Evolutionary conservation across 2,888 invertebrate genomes (phyloP).

Genomic region (Macrostomum cliftonense): DNA sequence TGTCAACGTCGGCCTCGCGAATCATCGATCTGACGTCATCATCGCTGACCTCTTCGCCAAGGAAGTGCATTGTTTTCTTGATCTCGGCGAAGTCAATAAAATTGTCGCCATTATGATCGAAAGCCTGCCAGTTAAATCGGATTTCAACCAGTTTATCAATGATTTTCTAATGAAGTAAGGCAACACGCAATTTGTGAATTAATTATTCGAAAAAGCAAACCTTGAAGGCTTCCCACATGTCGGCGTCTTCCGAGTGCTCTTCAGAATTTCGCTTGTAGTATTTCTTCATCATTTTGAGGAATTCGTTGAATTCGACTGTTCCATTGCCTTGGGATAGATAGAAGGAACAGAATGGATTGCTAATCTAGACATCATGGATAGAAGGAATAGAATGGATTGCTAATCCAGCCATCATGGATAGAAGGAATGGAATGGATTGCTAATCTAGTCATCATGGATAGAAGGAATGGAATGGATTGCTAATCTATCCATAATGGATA

Average conservation of each 20-base stretch:
- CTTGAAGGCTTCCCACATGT: conserved; percentile 8
- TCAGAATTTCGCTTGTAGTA: conserved; percentile 2
- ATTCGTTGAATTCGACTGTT: conserved; percentile 10
- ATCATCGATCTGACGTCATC: conserved; percentile 10
- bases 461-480: neutral
- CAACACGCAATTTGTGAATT: neutral
- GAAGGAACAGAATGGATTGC: neutral
- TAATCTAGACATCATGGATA: too few species aligned
- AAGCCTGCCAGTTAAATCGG: conserved; percentile 2
- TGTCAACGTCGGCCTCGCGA: conserved; percentile 7
- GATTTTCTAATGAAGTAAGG: neutral
- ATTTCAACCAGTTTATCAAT: neutral
- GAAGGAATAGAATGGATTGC: too few species aligned
- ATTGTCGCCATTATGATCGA: conserved; percentile 10
- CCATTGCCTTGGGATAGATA: conserved; percentile 4
- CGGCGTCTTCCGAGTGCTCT: conserved; percentile 4
- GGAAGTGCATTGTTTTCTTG: conserved; percentile 8
- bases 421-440: neutral
- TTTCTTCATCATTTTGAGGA: conserved; percentile 9
- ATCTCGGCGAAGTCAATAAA: conserved; percentile 11
- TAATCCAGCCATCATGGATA: too few species aligned
- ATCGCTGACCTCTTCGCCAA: conserved; percentile 8
- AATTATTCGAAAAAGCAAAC: neutral
- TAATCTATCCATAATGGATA: neutral
- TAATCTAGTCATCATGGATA: neutral